phyloP scores from a whole-genome alignment of 2,797 vertebrate species.

The Oophaga sylvatica region DNA sequence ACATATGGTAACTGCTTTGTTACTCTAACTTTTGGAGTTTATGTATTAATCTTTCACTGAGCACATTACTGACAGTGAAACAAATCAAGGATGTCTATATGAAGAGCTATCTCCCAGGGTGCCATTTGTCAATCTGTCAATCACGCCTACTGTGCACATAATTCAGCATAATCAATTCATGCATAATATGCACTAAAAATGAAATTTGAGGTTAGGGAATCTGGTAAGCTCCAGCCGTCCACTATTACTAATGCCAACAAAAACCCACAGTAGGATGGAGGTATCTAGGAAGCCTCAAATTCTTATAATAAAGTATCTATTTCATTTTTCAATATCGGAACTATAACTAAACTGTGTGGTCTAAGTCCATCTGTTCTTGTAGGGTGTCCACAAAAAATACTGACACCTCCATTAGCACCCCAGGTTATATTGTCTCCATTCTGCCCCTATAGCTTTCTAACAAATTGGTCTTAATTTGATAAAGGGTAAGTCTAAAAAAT shows the following conservation, averaged over 20 bases:
- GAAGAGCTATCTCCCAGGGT: constrained; percentile 5
- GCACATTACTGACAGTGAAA: constrained; percentile 9
- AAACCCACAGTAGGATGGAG: no score
- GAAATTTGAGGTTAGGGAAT: constrained; percentile 5
- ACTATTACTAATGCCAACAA: neutral
- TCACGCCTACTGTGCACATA: constrained; percentile 29
- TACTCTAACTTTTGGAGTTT: neutral
- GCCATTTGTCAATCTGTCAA: constrained; percentile 32
- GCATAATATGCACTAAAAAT: constrained; percentile 19
- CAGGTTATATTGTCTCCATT: no score
- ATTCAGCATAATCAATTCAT: constrained; percentile 32
- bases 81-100: constrained; percentile 1
- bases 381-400: no score
- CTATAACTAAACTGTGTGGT: no score
- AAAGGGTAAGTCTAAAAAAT: no score
- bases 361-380: no score
- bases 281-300: no score
- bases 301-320: neutral
- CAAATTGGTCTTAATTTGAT: no score
- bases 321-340: neutral
- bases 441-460: no score
- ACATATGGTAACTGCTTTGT: neutral
- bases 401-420: no score
- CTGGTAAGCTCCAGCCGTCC: constrained; percentile 4
- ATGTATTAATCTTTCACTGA: constrained; percentile 13